Conservation (phyloP, 2,113 vertebrate species). For the Pogonocichla stellata region DNA sequence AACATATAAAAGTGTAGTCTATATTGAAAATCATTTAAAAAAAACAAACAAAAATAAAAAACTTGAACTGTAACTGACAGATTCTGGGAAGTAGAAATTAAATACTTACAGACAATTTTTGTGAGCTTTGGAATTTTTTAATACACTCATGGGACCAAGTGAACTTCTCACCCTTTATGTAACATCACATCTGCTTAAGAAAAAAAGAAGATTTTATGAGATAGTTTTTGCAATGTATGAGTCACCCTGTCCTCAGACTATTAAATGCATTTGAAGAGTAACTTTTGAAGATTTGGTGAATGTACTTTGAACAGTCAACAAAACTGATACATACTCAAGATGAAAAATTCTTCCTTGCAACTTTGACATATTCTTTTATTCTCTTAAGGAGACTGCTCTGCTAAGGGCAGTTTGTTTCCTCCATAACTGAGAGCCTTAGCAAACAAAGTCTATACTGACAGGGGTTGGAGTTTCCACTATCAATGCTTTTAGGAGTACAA, state of each 20-base stretch:
- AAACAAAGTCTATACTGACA: background rate
- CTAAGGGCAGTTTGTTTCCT: background rate
- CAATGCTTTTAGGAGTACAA: background rate
- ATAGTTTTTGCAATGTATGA: background rate
- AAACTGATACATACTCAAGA: background rate
- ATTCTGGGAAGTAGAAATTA: background rate
- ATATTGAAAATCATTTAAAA: background rate
- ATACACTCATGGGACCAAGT: background rate
- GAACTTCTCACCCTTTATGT: background rate
- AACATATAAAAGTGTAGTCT: background rate
- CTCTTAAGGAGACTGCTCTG: background rate
- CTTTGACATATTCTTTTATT: background rate
- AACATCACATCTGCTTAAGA: constrained; percentile 3
- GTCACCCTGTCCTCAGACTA: background rate
- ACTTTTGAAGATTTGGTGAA: background rate
- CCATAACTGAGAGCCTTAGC: too few relatives aligned
- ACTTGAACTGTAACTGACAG: background rate
- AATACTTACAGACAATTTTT: background rate
- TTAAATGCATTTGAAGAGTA: background rate
- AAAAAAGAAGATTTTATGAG: background rate
- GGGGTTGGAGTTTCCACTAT: background rate
- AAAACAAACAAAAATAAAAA: background rate
- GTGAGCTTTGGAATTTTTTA: background rate
- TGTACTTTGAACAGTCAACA: background rate
- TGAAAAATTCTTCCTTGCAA: background rate